Percentiles rank a stretch among this genome's conserved stretches.
phyloP scores from a whole-genome alignment of 92 coral and sea anemone species.

The Bergia sp. region DNA sequence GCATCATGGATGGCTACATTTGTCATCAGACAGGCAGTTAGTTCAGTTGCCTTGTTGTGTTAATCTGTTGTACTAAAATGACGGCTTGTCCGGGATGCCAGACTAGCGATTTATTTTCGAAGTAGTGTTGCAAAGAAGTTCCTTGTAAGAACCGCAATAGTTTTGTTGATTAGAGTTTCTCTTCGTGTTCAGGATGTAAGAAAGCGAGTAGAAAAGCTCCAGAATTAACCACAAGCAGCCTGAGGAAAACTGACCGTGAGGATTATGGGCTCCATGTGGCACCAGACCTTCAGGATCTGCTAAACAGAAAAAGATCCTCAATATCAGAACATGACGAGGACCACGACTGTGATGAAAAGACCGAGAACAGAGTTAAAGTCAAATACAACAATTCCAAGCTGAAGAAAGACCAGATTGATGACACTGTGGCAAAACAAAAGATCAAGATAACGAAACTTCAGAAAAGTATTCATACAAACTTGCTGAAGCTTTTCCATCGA shows the following conservation, averaged over 20 bases:
- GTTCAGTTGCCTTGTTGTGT: no score
- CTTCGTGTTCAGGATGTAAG: not conserved
- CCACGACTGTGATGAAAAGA: not conserved
- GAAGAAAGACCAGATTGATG: conserved; percentile 48
- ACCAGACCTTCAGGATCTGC: conserved; percentile 29
- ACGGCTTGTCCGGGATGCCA: no score
- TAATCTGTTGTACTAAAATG: no score
- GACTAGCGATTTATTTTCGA: no score
- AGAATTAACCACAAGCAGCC: conserved; percentile 11
- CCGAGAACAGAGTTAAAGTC: conserved; percentile 10
- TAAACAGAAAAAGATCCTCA: not conserved
- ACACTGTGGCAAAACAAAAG: conserved; percentile 58
- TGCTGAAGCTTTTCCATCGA: conserved; percentile 77
- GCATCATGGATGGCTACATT: no score
- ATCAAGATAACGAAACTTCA: conserved; percentile 69
- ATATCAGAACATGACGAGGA: not conserved
- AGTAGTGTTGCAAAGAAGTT: not conserved
- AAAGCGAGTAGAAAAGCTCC: conserved; percentile 1
- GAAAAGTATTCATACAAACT: conserved; percentile 76
- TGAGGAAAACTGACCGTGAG: not conserved
- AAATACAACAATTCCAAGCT: conserved; percentile 30
- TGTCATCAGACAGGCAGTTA: no score
- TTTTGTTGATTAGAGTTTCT: not conserved
- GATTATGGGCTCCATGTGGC: conserved; percentile 43
- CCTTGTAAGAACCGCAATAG: not conserved